A percentile compares a stretch with the other conserved stretches of the same genome.
Conservation (phyloP, 2,888 invertebrate genomes). For the Luperina testacea region DNA sequence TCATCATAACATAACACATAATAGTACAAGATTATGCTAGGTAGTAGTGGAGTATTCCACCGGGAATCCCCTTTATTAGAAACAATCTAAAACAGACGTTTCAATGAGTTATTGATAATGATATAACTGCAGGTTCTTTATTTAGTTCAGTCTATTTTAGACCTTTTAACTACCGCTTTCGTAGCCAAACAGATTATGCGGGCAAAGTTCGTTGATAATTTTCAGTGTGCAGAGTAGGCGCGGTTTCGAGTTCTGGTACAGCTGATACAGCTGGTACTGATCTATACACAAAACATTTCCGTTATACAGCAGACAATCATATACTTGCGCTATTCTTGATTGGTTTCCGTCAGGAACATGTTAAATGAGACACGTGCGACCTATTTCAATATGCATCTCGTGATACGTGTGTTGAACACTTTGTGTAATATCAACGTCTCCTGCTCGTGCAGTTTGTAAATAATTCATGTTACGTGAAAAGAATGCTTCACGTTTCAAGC, state of each 20-base stretch:
- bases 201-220: constrained; percentile 17
- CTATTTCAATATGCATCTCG: constrained; percentile 63
- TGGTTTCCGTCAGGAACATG: constrained; percentile 25
- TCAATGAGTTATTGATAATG: background rate
- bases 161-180: constrained; percentile 17
- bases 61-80: constrained; percentile 44
- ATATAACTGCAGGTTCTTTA: constrained; percentile 6
- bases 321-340: background rate
- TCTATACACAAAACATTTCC: background rate
- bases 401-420: constrained; percentile 29
- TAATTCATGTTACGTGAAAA: constrained; percentile 44
- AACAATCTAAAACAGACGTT: constrained; percentile 1
- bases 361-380: constrained; percentile 45
- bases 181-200: constrained; percentile 1
- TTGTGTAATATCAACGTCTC: constrained; percentile 63
- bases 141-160: constrained; percentile 34
- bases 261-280: background rate
- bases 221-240: background rate
- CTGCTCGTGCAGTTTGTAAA: constrained; percentile 63
- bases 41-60: constrained; percentile 18
- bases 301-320: background rate
- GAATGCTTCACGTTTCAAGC: constrained; percentile 37
- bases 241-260: background rate
- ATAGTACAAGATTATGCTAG: constrained; percentile 39
- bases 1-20: background rate